Conservation (phyloP, 1,140 invertebrate species). For the Polypedilum pembai region DNA sequence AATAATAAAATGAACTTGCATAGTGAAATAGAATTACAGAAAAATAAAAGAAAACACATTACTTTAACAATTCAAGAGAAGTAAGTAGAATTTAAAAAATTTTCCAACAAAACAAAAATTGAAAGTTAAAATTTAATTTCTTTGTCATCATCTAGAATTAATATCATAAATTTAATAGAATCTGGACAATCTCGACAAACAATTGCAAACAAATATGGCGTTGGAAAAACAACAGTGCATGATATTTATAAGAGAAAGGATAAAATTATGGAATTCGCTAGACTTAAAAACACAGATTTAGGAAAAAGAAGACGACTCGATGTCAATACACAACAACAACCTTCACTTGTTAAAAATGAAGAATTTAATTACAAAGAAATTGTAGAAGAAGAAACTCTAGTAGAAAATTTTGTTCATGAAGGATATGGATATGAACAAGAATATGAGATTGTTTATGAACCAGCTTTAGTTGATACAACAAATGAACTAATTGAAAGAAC, state of each 20-base stretch:
- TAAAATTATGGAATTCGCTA: background rate
- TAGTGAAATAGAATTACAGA: background rate
- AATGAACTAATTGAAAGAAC: background rate
- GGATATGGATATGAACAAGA: background rate
- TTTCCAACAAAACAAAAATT: background rate
- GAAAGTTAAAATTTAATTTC: background rate
- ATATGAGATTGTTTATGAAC: background rate
- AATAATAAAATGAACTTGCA: background rate
- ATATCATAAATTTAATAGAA: background rate
- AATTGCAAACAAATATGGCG: constrained; percentile 2
- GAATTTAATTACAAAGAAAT: background rate
- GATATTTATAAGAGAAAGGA: background rate
- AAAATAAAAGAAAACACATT: background rate
- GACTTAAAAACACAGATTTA: background rate
- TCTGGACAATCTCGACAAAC: background rate
- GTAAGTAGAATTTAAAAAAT: background rate
- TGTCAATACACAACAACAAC: background rate
- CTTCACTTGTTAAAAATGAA: background rate
- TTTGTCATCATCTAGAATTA: background rate
- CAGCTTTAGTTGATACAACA: background rate
- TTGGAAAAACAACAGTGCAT: background rate
- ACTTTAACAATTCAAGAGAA: constrained; percentile 11
- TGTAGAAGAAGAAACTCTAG: background rate
- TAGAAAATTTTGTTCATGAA: background rate
- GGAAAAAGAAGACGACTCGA: background rate